Base-by-base conservation (phyloP, 1,140 invertebrate genomes). In the Ips nitidus region DNA sequence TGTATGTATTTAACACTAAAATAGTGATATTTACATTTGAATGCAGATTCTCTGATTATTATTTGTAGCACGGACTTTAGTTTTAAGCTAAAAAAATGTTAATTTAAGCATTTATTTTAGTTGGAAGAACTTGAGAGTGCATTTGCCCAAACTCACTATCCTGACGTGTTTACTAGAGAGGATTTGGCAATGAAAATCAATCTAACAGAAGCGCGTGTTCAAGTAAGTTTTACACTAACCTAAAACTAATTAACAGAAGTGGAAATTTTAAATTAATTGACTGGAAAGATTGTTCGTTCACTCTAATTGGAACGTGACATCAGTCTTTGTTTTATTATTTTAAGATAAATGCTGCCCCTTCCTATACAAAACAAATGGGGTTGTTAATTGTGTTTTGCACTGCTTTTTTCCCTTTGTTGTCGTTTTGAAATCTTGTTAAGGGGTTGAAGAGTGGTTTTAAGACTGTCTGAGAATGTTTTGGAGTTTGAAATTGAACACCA, bases 131-230 rank as follows among this genome's bases (percentile, higher is more conserved):
- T 99, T 77, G 97, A 98, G 83, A 97, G 94, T 75, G 96, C 96
- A 56, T 99, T 99, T 81, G 91, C 94, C 63, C 94, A 97, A 81
- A 98, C 97, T 38, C 97, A 99, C 82, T 99, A 99, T 80, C 97
- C 97, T 4, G 97, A 98, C 82, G 95, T 98, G 60, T 98, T 98
- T 83, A 98, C 94, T 1, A 85, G 97, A 75, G 96, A 98, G 83
- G 96, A 98, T 83, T 85, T 98, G 56, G 96, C 97, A n/a, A 95
- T 97, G 89, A 96, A 98, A 84, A 98, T 98, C 78, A 97, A 97
- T 82, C 86, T 98, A 66, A 98, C 97, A 1, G 97, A 98, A 83
- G 96, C 96, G 2, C 86, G 97, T 82, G 96, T 98, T 47, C 97
- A 98, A 90, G 96, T 98, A 82, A 84, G 85, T 80, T n/a, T 40